A percentile compares a stretch with the other conserved stretches of the same genome.
Conservation (phyloP, 2,797 vertebrate species). For the Sebastes reedi region DNA sequence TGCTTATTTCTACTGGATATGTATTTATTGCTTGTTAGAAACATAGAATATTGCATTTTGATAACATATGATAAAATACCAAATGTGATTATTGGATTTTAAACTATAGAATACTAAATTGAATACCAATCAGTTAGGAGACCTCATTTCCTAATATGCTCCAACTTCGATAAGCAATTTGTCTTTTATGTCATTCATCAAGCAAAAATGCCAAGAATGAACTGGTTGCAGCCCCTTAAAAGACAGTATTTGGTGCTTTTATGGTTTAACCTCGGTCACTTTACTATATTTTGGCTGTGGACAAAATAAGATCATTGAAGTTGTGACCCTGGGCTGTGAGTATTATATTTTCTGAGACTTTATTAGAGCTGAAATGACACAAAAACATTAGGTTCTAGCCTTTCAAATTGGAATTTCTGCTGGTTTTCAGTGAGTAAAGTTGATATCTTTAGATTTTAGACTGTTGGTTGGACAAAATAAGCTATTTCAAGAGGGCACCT, state of each 20-base stretch:
- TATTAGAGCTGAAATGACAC: neutral
- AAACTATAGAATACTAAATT: neutral
- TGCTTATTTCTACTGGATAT: neutral
- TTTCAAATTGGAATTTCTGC: neutral
- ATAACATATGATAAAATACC: neutral
- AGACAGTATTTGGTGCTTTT: neutral
- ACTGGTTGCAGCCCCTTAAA: neutral
- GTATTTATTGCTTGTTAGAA: neutral
- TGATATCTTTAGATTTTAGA: neutral
- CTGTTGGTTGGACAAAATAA: neutral
- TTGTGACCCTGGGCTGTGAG: neutral
- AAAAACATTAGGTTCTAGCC: no score
- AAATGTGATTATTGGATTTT: neutral
- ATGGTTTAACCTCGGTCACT: neutral
- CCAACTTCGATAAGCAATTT: neutral
- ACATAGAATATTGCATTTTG: neutral
- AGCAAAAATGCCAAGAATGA: neutral
- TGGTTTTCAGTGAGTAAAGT: neutral
- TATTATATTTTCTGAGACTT: neutral
- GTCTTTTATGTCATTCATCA: no score
- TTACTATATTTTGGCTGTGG: neutral
- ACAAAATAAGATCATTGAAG: neutral
- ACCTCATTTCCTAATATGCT: neutral
- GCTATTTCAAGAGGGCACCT: neutral
- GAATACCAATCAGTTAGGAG: neutral